Evolutionary conservation across 2,113 vertebrate species (phyloP).

Genomic region (Acrocephalus kingi): DNA sequence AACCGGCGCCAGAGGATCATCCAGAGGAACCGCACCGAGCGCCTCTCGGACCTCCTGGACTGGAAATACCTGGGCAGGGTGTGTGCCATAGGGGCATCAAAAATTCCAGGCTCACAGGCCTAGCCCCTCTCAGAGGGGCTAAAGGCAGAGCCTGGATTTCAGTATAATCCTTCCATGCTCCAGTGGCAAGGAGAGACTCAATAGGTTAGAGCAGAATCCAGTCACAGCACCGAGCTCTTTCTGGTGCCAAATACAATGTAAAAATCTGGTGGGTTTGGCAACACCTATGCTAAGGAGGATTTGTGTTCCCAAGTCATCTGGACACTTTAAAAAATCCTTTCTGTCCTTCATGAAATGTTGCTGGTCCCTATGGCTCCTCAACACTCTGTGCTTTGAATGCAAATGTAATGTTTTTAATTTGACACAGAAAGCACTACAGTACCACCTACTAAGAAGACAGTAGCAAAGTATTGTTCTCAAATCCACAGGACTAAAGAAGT

Average conservation of each 20-base stretch:
- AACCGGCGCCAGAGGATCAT: slow-evolving; percentile 94
- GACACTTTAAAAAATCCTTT: background rate
- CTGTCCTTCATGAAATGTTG: background rate
- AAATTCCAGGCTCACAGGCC: background rate
- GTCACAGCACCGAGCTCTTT: background rate
- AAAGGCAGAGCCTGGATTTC: background rate
- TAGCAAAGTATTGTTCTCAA: background rate
- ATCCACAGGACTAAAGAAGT: background rate
- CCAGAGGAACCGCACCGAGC: slow-evolving; percentile 92
- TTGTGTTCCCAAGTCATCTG: background rate
- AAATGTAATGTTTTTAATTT: background rate
- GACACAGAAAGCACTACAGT: background rate
- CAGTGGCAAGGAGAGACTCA: background rate
- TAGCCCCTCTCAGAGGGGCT: background rate
- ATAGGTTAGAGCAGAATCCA: background rate
- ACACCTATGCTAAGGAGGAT: background rate
- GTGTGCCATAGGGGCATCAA: background rate
- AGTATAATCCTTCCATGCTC: background rate
- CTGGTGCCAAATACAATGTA: background rate
- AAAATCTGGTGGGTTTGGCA: background rate
- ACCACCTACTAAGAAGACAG: background rate
- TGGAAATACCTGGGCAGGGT: slow-evolving; percentile 95
- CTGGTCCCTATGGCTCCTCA: background rate
- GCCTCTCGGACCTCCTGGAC: slow-evolving; percentile 92
- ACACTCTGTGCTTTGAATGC: background rate